Evolutionary conservation across 2,113 vertebrate species (phyloP), one percentile per base, ranked within the genome.

Genomic region (Phrynosoma blainvillii): DNA sequence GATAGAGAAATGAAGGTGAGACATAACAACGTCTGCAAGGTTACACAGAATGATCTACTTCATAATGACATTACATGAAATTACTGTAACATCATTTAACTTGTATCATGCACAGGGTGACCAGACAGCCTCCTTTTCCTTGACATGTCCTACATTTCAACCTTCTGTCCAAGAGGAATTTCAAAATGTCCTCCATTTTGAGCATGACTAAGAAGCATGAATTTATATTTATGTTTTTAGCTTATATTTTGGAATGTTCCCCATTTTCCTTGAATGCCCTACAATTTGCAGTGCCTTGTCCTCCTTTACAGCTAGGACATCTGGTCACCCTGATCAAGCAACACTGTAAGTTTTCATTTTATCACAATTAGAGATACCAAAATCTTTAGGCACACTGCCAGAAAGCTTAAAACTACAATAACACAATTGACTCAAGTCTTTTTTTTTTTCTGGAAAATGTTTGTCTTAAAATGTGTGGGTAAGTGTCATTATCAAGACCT

Each of bases 401-500:
- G 88, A 25, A 86, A 1, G 47, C 25, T 21, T 85, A 82, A 23
- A 59, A 59, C 27, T 89, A 40, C 73, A 92, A 84, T 52, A 85
- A 82, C 1, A 73, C 68, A 75, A 93, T 66, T 84, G 77, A 74
- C 88, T 91, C 42, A 52, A 23, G 76, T 30, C 71, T 93, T 89
- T 89, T 92, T 89, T 36, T 36, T 85, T 88, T 91, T 91, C 65
- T 62, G 13, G 59, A 71, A 40, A 56, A 52, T 90, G 95, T 88
- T 89, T 94, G 84, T 89, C 94, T 94, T 93, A 94, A 84, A 92
- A 92, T 95, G 94, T 95, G 95, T 96, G 96, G 96, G 93, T 95
- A 94, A 95, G 91, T 94, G 92, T 95, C 93, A 95, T 96, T 97
- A 97, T 97, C 97, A 92, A 96, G 89, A 91, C 91, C 90, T 91